Percentiles rank a stretch among this genome's conserved stretches.
Conservation (phyloP, 2,888 invertebrate species). For the Formica aserva region DNA sequence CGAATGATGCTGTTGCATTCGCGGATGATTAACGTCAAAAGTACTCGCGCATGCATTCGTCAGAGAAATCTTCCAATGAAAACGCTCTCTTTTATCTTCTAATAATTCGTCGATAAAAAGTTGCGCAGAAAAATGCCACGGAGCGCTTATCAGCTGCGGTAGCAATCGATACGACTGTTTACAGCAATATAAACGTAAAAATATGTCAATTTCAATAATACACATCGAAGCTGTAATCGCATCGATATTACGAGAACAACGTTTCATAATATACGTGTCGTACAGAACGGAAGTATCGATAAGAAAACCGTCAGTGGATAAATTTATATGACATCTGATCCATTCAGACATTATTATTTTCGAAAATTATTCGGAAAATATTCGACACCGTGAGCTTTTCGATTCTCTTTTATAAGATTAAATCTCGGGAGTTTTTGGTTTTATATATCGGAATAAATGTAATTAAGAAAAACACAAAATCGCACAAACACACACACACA, state of each 20-base stretch:
- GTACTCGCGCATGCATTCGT: slow-evolving; percentile 7
- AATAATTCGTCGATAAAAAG: background rate
- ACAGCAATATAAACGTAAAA: background rate
- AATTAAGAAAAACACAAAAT: background rate
- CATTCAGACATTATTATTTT: slow-evolving; percentile 11
- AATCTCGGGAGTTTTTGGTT: background rate
- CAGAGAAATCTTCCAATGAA: slow-evolving; percentile 1
- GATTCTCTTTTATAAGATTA: background rate
- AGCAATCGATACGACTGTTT: slow-evolving; percentile 12
- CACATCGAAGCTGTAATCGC: background rate
- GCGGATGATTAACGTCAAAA: slow-evolving; percentile 31
- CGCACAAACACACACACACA: background rate
- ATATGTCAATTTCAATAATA: background rate
- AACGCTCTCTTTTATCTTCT: background rate
- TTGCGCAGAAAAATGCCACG: background rate
- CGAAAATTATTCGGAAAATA: background rate
- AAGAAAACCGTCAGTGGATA: background rate
- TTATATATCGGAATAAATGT: background rate
- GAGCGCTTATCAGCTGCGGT: background rate
- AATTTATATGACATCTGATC: background rate
- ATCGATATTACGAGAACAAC: background rate
- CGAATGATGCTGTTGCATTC: slow-evolving; percentile 21
- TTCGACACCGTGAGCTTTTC: background rate
- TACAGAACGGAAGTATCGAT: background rate
- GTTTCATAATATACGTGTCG: background rate